Base-by-base conservation (phyloP, 1,140 invertebrate genomes). In the Pseudachorutes palmiensis region DNA sequence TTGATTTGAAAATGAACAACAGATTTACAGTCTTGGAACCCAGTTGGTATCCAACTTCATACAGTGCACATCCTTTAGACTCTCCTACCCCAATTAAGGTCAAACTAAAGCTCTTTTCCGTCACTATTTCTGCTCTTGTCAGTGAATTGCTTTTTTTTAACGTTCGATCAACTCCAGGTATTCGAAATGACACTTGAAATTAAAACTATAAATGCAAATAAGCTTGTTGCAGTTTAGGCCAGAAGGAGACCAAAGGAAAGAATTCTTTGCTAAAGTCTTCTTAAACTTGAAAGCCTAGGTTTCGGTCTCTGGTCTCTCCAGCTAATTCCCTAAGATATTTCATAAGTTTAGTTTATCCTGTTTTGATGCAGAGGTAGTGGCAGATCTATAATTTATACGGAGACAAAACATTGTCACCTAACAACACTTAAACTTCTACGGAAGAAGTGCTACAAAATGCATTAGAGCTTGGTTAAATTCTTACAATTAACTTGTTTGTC, bases 1-100 rank as follows among this genome's bases (percentile, higher is more conserved):
- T 55, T 55, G 12, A 19, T 12, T 16, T 16, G 24, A 55, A 55
- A 14, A 5, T 14, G 9, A 55, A 55, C 51, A 55, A 3, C 24
- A 14, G 9, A 14, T 55, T 55, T 12, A 55, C 51, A 55, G 51
- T 55, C 51, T 55, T 55, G 24, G 12, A 55, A 16, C 51, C 51
- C 24, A 55, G 51, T 24, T 55, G 51, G 24, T 26, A 16, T 55
- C 24, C 51, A 55, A 55, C 51, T 55, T 55, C 51, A n/a, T n/a
- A n/a, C n/a, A n/a, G n/a, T n/a, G n/a, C n/a, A n/a, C n/a, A n/a
- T n/a, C n/a, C n/a, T n/a, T n/a, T n/a, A n/a, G n/a, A n/a, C 19
- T 45, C 19, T 45, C 36, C 36, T 45, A 12, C 19, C 19, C 19
- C 36, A 45, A 45, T 45, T 45, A 45, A 45, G 19, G 19, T 12